A percentile compares a stretch with the other conserved stretches of the same genome.
Evolutionary conservation across 1,140 invertebrate species (phyloP).

Genomic region (Helicorthomorpha holstii): DNA sequence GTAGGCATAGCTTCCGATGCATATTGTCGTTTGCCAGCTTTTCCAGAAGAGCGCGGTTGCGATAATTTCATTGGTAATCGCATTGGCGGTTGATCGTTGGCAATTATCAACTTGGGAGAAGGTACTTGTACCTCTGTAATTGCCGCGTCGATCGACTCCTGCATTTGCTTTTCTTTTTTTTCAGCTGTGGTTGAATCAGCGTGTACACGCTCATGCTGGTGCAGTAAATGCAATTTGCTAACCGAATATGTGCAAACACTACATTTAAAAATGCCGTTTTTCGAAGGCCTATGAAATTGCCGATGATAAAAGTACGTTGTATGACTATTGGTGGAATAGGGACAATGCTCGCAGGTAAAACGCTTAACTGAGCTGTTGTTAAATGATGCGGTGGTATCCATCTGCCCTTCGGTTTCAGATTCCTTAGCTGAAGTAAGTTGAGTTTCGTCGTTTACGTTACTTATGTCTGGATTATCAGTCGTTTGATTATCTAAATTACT

Average conservation of each 20-base stretch:
- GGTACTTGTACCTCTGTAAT: background rate
- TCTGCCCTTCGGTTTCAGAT: background rate
- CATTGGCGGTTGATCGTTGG: too few species aligned
- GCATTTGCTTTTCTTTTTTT: constrained; percentile 1
- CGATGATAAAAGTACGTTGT: constrained; percentile 69
- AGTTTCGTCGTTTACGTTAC: background rate
- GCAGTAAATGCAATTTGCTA: constrained; percentile 53
- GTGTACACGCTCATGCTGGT: constrained; percentile 59
- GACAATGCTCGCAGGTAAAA: constrained; percentile 51
- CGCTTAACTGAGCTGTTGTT: too few species aligned
- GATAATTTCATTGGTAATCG: too few species aligned
- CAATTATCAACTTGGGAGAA: too few species aligned
- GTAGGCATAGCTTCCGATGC: background rate
- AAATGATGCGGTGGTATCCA: background rate
- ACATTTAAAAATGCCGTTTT: constrained; percentile 50
- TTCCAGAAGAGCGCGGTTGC: too few species aligned
- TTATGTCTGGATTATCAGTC: background rate
- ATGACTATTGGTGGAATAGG: constrained; percentile 63
- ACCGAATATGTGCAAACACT: constrained; percentile 64
- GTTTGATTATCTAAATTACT: background rate
- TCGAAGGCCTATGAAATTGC: constrained; percentile 56
- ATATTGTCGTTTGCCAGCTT: background rate
- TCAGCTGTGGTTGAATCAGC: constrained; percentile 27
- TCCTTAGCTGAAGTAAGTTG: too few species aligned
- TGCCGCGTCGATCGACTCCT: constrained; percentile 6